Evolutionary conservation across 2,113 vertebrate genomes (phyloP), one percentile per base, ranked within the genome.

Genomic region (Tachycineta bicolor): DNA sequence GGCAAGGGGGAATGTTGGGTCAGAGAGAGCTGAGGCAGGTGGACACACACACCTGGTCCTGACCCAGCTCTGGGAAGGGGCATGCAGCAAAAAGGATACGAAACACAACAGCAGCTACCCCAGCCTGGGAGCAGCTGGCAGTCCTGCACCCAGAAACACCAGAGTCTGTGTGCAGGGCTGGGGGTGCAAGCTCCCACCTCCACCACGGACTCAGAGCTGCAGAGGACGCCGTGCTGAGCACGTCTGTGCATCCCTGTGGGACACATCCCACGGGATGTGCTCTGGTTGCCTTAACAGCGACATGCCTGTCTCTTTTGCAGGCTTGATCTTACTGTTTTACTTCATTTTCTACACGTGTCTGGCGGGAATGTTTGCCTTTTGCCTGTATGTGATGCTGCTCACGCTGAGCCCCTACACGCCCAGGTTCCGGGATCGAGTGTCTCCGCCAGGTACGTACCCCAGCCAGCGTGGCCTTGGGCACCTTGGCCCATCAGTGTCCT

Each of bases 301-400:
- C 28, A 2, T 12, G 37, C 24, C 70, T 97, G 73, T 90, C 60
- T 96, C 56, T 94, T 88, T 97, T 93, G 78, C 98, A 99, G 99
- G 98, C 90, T 97, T 99, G 96, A 99, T 99, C 95, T 97, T 99
- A 63, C 97, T 99, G 83, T 99, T 99, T 98, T 99, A 99, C 89
- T 96, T 99, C 76, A 60, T 98, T 77, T 98, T 99, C 96, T 99
- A 99, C 95, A 84, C 92, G 7, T 99, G 99, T 94, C 98, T 99
- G 94, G 99, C 99, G 15, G 99, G 99, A 93, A 99, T 99, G 98
- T 99, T 99, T 97, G 98, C 98, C 21, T 98, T 99, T 65, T 99
- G 99, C 96, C 91, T 99, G 96, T 99, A 99, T 64, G 98, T 98
- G 82, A 98, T 99, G 96, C 98, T 99, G 97, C 98, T 99, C 97